phyloP scores from a whole-genome alignment of 2,797 vertebrate genomes.

The Anniella stebbinsi region DNA sequence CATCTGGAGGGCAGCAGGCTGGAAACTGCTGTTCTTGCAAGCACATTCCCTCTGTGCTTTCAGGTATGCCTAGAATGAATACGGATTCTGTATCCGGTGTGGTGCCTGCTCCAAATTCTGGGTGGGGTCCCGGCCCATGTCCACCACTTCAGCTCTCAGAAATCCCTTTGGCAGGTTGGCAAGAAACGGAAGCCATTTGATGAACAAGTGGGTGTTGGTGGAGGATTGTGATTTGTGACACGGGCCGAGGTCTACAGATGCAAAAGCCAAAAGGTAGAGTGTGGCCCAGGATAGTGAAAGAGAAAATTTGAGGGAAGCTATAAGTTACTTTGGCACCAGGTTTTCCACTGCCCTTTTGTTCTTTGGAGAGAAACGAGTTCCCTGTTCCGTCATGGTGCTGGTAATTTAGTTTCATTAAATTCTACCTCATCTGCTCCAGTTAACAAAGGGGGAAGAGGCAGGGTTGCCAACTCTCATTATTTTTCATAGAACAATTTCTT shows the following conservation, averaged over 20 bases:
- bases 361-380: background rate
- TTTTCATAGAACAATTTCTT: background rate
- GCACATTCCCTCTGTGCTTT: background rate
- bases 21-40: no score
- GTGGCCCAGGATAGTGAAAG: background rate
- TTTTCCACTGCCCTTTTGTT: constrained; percentile 9
- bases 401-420: constrained; percentile 12
- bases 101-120: background rate
- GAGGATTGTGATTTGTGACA: background rate
- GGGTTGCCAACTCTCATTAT: background rate
- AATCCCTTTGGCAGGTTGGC: background rate
- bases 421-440: background rate
- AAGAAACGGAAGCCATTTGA: background rate
- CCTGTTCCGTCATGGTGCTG: background rate
- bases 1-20: no score
- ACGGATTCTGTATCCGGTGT: background rate
- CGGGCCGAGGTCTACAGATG: background rate
- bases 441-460: background rate
- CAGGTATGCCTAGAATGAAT: background rate
- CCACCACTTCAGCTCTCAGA: background rate
- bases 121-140: background rate
- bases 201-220: background rate
- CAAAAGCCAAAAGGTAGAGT: constrained; percentile 23
- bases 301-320: constrained; percentile 18
- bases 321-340: constrained; percentile 8